Conservation (phyloP, 1,140 invertebrate species). For the Diabrotica undecimpunctata region DNA sequence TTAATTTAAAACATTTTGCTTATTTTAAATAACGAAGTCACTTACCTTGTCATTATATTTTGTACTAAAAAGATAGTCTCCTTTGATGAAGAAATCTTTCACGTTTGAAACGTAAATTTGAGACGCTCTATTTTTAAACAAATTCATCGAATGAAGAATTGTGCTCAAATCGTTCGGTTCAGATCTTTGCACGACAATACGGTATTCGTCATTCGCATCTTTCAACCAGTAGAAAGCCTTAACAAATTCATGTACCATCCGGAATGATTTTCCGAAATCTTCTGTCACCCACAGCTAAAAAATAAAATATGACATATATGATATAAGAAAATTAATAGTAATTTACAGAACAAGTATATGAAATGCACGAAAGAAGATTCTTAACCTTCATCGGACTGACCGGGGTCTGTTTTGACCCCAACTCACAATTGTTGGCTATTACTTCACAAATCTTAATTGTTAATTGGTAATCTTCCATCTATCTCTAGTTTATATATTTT, state of each 20-base stretch:
- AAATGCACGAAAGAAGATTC: no score
- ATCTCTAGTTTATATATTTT: no score
- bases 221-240: conserved; percentile 72
- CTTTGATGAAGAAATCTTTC: conserved; percentile 77
- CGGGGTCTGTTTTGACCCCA: no score
- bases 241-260: conserved; percentile 64
- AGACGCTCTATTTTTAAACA: conserved; percentile 47
- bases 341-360: no score
- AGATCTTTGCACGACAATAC: conserved; percentile 67
- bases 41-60: conserved; percentile 54
- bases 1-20: no score
- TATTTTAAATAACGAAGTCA: no score
- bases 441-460: no score
- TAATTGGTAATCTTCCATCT: no score
- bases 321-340: no score
- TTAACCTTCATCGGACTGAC: no score
- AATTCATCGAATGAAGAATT: conserved; percentile 54
- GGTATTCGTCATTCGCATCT: conserved; percentile 41
- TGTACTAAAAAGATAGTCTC: conserved; percentile 82
- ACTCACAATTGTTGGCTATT: no score
- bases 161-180: conserved; percentile 60
- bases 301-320: conserved; percentile 10
- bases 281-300: conserved; percentile 71
- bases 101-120: conserved; percentile 63
- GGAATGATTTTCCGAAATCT: conserved; percentile 71